Conservation (phyloP, 2,113 vertebrate species). For the Saccopteryx leptura region DNA sequence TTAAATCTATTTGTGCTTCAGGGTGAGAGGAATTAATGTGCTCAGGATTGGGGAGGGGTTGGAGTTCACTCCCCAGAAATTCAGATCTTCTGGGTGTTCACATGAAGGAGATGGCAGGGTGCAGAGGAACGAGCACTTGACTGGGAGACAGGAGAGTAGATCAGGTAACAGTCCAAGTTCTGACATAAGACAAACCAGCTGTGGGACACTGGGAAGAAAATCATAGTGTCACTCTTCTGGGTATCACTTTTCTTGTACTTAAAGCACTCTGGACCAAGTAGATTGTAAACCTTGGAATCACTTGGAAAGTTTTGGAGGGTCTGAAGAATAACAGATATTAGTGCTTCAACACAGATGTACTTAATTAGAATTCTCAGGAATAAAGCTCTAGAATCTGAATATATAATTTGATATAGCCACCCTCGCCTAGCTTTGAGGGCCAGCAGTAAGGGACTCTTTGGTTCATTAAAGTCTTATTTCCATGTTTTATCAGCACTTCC, state of each 20-base stretch:
- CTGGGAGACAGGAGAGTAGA: neutral
- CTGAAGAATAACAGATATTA: neutral
- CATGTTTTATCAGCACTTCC: neutral
- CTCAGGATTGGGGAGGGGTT: neutral
- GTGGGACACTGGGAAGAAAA: neutral
- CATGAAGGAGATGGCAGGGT: neutral
- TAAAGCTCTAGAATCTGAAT: neutral
- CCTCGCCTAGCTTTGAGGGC: neutral
- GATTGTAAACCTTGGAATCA: slow-evolving; percentile 45
- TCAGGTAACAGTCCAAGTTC: neutral
- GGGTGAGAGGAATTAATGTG: neutral
- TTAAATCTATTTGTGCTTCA: neutral
- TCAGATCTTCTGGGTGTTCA: neutral
- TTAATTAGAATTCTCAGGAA: neutral
- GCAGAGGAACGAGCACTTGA: neutral
- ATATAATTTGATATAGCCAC: neutral
- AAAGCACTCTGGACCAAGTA: neutral
- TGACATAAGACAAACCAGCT: neutral
- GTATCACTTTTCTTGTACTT: neutral
- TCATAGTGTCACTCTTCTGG: neutral
- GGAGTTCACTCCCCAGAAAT: neutral
- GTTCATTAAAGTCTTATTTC: neutral
- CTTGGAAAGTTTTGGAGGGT: neutral
- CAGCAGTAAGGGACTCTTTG: neutral
- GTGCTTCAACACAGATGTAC: neutral